Percentiles rank a stretch among this genome's conserved stretches.
Evolutionary conservation across 2,797 vertebrate genomes (phyloP).

Genomic region (Microcaecilia unicolor): DNA sequence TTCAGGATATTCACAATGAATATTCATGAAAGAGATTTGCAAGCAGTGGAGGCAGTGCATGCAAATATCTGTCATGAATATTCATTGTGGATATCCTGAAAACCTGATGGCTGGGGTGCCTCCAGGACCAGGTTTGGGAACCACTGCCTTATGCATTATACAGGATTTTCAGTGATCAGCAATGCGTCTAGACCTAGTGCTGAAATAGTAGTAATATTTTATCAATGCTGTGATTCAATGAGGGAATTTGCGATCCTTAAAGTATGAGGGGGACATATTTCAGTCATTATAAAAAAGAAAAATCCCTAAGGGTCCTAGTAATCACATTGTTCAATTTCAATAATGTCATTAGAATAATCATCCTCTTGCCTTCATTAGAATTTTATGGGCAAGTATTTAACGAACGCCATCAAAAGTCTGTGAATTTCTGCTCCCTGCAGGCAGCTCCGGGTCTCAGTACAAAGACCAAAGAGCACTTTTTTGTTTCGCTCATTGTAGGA

Average conservation of each 20-base stretch:
- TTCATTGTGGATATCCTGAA: too few species aligned
- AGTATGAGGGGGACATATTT: constrained; percentile 25
- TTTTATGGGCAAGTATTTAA: constrained; percentile 31
- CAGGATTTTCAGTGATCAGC: constrained; percentile 34
- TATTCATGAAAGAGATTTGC: too few species aligned
- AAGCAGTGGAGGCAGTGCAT: too few species aligned
- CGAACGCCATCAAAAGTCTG: constrained; percentile 28
- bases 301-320: constrained; percentile 23
- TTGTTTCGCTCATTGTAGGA: too few species aligned
- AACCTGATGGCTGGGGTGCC: too few species aligned
- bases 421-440: constrained; percentile 34
- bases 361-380: constrained; percentile 33
- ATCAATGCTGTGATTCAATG: constrained; percentile 30
- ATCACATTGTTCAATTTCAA: constrained; percentile 23
- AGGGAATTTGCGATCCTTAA: constrained; percentile 30
- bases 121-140: too few species aligned
- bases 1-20: too few species aligned
- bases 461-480: too few species aligned
- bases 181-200: constrained; percentile 26
- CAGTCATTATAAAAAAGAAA: constrained; percentile 31
- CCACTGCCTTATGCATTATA: constrained; percentile 12
- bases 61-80: too few species aligned
- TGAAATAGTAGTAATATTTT: constrained; percentile 33
- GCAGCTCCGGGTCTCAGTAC: too few species aligned
- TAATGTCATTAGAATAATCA: constrained; percentile 28